Percentiles rank a stretch among this genome's conserved stretches.
phyloP scores from a whole-genome alignment of 37 sponge, comb jelly and placozoan species.

The Tethya wilhelma region DNA sequence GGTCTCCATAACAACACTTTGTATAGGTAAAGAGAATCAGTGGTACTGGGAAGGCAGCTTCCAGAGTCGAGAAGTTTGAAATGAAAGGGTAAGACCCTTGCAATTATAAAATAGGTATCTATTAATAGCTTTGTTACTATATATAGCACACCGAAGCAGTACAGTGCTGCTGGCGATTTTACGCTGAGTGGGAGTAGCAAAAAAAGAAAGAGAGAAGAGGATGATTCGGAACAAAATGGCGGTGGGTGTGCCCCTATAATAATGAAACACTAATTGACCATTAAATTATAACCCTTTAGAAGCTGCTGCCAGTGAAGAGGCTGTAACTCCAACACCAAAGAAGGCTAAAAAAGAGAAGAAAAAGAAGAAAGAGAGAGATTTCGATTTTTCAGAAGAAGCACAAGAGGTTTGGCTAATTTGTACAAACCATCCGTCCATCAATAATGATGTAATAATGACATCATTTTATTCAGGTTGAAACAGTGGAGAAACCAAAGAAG shows the following conservation, averaged over 20 bases:
- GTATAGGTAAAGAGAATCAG: constrained; percentile 53
- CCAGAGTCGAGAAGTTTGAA: constrained; percentile 70
- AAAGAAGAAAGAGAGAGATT: constrained; percentile 10
- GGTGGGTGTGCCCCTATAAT: constrained; percentile 14
- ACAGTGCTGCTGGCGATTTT: constrained; percentile 72
- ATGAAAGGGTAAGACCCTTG: constrained; percentile 46
- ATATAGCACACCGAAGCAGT: constrained; percentile 61
- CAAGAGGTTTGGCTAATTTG: background rate
- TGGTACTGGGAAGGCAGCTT: constrained; percentile 77
- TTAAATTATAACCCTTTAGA: too few species aligned
- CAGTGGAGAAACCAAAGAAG: constrained; percentile 9
- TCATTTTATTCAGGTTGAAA: too few species aligned
- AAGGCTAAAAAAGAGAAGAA: constrained; percentile 52
- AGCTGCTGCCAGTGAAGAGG: too few species aligned
- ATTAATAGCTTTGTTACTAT: background rate
- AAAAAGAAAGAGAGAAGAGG: constrained; percentile 56
- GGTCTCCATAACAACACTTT: too few species aligned
- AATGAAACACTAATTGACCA: too few species aligned
- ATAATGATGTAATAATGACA: background rate
- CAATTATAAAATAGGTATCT: background rate
- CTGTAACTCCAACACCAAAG: too few species aligned
- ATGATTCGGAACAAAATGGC: constrained; percentile 6
- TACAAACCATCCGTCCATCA: background rate
- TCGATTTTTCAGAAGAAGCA: background rate
- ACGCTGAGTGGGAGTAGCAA: constrained; percentile 35